Percentiles rank a stretch among this genome's conserved stretches.
Evolutionary conservation across 2,113 vertebrate species (phyloP).

Genomic region (Hippolais icterina): DNA sequence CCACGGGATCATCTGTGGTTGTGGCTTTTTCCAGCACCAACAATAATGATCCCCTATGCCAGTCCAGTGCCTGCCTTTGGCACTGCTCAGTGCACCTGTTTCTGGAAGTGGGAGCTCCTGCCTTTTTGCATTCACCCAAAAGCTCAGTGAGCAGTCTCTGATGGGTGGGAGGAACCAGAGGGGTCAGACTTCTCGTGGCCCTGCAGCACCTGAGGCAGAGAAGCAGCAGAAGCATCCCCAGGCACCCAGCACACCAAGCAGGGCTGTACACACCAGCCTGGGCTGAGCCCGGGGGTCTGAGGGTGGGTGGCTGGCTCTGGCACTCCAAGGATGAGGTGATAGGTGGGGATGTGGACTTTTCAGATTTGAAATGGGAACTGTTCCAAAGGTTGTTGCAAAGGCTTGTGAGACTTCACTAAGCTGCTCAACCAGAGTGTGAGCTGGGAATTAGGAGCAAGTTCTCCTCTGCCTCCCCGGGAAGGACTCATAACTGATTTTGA

Average conservation of each 20-base stretch:
- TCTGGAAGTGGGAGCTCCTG: background rate
- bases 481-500: background rate
- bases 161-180: accelerated
- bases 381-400: background rate
- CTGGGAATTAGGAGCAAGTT: background rate
- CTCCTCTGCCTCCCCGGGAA: background rate
- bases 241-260: accelerated
- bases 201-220: background rate
- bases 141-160: background rate
- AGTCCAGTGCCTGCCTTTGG: background rate
- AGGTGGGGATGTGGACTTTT: background rate
- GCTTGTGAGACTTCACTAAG: background rate
- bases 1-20: accelerated
- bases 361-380: background rate
- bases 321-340: accelerated
- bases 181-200: accelerated
- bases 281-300: background rate
- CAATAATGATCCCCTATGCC: accelerated
- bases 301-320: background rate
- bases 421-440: background rate
- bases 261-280: background rate
- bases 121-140: too few relatives aligned
- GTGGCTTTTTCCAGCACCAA: background rate
- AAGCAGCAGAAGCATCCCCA: accelerated
- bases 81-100: background rate